These are phyloP conservation scores for Meloidogyne chitwoodi DNA, from an alignment of 1,140 invertebrate species.

Conservation along the genomic window DNA sequence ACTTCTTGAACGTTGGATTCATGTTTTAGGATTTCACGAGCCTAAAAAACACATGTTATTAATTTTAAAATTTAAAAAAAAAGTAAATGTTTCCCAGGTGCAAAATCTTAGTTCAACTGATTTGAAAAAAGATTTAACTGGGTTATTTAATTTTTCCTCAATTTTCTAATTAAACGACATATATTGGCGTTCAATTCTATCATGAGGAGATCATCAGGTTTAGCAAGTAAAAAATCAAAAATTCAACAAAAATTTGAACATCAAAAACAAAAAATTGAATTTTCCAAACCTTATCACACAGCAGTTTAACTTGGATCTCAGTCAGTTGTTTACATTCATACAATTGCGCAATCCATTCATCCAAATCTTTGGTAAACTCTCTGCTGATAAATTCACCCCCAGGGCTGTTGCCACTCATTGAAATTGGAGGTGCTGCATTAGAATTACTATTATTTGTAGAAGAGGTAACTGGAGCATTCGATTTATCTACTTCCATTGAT, in stretches of 20 bases:
- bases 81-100: background rate
- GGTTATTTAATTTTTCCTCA: slow-evolving; percentile 9
- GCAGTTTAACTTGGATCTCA: slow-evolving; percentile 98
- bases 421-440: background rate
- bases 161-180: background rate
- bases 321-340: slow-evolving; percentile 99
- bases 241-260: no score
- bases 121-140: background rate
- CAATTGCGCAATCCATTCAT: slow-evolving; percentile 99
- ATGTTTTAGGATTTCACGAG: slow-evolving; percentile 95
- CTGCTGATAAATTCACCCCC: slow-evolving; percentile 77
- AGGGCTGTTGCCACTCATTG: background rate
- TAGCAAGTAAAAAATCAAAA: no score
- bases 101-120: slow-evolving; percentile 2
- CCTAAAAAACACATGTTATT: slow-evolving; percentile 68
- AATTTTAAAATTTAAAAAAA: slow-evolving; percentile 35
- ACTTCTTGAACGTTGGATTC: slow-evolving; percentile 99
- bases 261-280: background rate
- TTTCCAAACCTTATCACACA: slow-evolving; percentile 92
- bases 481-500: slow-evolving; percentile 19
- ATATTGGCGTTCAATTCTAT: background rate
- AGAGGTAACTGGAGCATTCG: background rate
- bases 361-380: slow-evolving; percentile 88
- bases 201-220: background rate
- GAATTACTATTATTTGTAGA: slow-evolving; percentile 5